phyloP scores from a whole-genome alignment of 2,113 vertebrate genomes.

The Cnemophilus loriae region DNA sequence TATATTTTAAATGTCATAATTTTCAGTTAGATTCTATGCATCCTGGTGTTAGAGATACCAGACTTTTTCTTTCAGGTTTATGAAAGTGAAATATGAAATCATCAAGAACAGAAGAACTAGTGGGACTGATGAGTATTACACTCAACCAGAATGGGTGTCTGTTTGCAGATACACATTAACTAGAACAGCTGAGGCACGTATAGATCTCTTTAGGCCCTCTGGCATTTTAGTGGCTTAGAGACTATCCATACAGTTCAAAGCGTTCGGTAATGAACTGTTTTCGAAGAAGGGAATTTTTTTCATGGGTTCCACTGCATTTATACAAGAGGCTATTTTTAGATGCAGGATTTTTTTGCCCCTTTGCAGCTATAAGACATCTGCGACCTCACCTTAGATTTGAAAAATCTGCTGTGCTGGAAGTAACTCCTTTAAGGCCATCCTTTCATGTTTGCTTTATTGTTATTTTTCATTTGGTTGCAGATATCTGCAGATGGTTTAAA shows the following conservation, averaged over 20 bases:
- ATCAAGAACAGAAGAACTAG: not conserved
- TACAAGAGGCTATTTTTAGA: not conserved
- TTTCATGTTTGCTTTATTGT: not conserved
- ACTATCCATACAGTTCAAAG: slow-evolving; percentile 3
- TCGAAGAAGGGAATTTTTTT: not conserved
- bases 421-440: not conserved
- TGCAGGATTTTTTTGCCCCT: not conserved
- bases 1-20: not conserved
- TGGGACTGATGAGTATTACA: not conserved
- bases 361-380: not conserved
- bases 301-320: not conserved
- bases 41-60: not conserved
- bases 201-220: not conserved
- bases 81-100: not conserved
- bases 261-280: not conserved
- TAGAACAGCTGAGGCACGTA: not conserved
- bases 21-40: not conserved
- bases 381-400: not conserved
- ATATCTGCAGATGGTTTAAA: not conserved
- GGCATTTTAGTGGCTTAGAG: not conserved
- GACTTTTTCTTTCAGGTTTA: not conserved
- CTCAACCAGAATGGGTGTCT: not conserved
- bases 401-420: not conserved
- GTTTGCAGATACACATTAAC: not conserved
- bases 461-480: not conserved